A percentile compares a stretch with the other conserved stretches of the same genome.
Evolutionary conservation across 1,140 invertebrate genomes (phyloP).

Genomic region (Hylaeus anthracinus): DNA sequence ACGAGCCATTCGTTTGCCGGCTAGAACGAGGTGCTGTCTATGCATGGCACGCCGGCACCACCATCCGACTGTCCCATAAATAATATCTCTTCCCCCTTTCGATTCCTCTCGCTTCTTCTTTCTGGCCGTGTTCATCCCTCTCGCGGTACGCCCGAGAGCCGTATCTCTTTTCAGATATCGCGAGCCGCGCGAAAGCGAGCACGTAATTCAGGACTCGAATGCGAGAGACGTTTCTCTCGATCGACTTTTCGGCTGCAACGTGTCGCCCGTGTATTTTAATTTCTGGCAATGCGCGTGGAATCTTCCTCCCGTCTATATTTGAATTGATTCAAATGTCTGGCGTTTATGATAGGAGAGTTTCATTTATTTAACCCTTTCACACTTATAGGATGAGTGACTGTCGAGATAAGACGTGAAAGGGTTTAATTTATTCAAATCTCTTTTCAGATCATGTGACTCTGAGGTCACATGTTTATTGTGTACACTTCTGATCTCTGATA

Average conservation of each 20-base stretch:
- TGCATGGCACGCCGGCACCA: slow-evolving; percentile 77
- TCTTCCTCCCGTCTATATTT: no score
- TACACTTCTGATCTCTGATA: no score
- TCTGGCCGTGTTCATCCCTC: slow-evolving; percentile 46
- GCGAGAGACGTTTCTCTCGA: slow-evolving; percentile 20
- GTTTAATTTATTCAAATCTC: no score
- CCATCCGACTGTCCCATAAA: slow-evolving; percentile 72
- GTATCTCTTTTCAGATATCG: slow-evolving; percentile 34
- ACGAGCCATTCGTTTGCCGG: slow-evolving; percentile 71
- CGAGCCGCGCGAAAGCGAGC: slow-evolving; percentile 14
- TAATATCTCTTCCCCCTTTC: slow-evolving; percentile 64
- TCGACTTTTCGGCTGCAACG: neutral
- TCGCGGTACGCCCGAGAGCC: neutral
- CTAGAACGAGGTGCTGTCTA: slow-evolving; percentile 75
- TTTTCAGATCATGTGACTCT: no score
- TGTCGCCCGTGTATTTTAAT: slow-evolving; percentile 2
- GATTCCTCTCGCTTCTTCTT: slow-evolving; percentile 22
- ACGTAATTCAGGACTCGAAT: slow-evolving; percentile 17
- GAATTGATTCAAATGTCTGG: no score
- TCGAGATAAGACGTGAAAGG: no score
- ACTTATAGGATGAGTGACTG: no score
- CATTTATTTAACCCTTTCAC: no score
- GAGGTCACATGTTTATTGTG: no score
- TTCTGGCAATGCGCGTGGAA: neutral
- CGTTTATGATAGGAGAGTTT: no score